These are phyloP conservation scores for Meghimatium bilineatum DNA, from an alignment of 2,888 invertebrate species.

Conservation along the genomic window DNA sequence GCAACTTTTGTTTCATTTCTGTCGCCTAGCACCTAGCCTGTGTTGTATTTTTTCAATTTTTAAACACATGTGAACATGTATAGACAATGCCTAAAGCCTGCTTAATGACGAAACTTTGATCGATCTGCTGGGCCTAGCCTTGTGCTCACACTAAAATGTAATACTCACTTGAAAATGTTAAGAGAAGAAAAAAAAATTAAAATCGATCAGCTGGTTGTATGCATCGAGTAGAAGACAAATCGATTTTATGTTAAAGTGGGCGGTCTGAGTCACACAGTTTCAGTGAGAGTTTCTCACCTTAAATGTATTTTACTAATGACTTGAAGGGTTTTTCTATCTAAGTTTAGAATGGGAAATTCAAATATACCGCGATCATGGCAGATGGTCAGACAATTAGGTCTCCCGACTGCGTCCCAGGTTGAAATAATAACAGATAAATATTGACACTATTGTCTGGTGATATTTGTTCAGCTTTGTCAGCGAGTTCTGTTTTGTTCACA, in stretches of 20 bases:
- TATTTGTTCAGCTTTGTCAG: too few relatives aligned
- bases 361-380: neutral
- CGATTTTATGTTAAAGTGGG: neutral
- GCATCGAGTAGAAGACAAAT: neutral
- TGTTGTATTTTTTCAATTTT: too few relatives aligned
- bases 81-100: neutral
- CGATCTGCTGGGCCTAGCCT: neutral
- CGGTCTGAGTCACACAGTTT: neutral
- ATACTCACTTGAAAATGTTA: neutral
- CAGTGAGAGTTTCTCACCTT: neutral
- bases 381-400: neutral
- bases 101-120: neutral
- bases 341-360: neutral
- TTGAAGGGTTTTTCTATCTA: neutral
- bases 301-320: neutral
- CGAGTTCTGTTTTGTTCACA: too few relatives aligned
- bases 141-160: neutral
- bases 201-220: neutral
- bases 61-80: neutral
- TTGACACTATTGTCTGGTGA: neutral
- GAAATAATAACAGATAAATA: neutral
- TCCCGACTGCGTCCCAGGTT: neutral
- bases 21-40: too few relatives aligned
- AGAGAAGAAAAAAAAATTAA: neutral
- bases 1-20: too few relatives aligned